Base-by-base conservation (phyloP, 2,113 vertebrate genomes). In the Chauna torquata region DNA sequence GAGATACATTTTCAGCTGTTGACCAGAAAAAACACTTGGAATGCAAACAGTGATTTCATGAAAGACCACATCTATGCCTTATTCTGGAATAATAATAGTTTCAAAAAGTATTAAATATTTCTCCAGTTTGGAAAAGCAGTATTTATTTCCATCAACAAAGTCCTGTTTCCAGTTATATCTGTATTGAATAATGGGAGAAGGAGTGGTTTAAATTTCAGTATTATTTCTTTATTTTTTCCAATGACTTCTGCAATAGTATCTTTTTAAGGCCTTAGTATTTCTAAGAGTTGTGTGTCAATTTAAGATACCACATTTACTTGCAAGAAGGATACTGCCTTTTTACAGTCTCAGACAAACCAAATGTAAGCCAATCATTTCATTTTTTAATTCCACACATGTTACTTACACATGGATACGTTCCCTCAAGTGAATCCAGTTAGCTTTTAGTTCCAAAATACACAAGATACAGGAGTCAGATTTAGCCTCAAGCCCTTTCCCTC, bases 401-500 rank as follows among this genome's bases (percentile, higher is more conserved):
- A 65, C 16, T 88, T 59, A 75, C 54, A 82, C 11, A n/a, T n/a
- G 65, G 45, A 34, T 58, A 64, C 38, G 4, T 28, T 95, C 40
- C 75, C 69, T 84, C 74, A 70, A 25, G 16, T 49, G 52, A 68
- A 55, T 54, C 75, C 90, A 86, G 25, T 7, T 49, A 88, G 52
- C 16, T 85, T 96, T 92, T 44, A 83, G 50, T 9, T 94, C 55
- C 54, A 74, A 92, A 96, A 87, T 25, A 77, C 49, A 65, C 57
- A 77, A 66, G 50, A 81, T 9, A 36, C n/a, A 62, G 61, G 74
- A 90, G 44, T 92, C 62, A 22, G 30, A 88, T 94, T 90, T 86
- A 90, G 94, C 95, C 90, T 89, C n/a, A 6, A 96, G 91, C 34
- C 22, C 32, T 94, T 94, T 94, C 52, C 25, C 71, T 90, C 82